These are phyloP conservation scores for Leuciscus waleckii DNA, from an alignment of 2,797 vertebrate species.

Conservation along the genomic window DNA sequence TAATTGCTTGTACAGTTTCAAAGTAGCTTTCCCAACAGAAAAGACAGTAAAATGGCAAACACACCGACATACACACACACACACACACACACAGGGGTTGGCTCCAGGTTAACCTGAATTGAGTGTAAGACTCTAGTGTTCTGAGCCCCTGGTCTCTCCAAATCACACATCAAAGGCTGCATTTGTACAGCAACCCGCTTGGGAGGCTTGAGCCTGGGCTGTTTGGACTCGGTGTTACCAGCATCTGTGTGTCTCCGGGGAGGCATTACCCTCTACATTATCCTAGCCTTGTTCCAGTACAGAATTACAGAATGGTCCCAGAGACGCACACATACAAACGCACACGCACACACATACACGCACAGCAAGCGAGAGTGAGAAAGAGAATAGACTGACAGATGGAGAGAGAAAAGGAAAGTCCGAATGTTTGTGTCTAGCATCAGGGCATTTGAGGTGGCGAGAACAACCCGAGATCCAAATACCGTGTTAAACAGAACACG, in stretches of 20 bases:
- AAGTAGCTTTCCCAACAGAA: slow-evolving; percentile 25
- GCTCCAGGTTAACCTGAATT: slow-evolving; percentile 62
- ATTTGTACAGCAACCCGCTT: slow-evolving; percentile 88
- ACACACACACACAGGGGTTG: slow-evolving; percentile 41
- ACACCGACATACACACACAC: neutral
- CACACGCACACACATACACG: neutral
- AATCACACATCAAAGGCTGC: slow-evolving; percentile 88
- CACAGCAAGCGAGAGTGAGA: slow-evolving; percentile 62
- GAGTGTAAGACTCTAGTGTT: slow-evolving; percentile 71
- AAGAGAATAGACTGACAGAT: slow-evolving; percentile 41
- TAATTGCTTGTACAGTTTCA: neutral
- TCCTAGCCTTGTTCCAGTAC: slow-evolving; percentile 90
- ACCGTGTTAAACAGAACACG: slow-evolving; percentile 39
- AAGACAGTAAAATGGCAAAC: slow-evolving; percentile 49
- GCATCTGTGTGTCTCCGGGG: slow-evolving; percentile 82
- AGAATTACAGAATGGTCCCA: slow-evolving; percentile 89
- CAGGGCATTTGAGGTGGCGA: slow-evolving; percentile 20
- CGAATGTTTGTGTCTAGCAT: slow-evolving; percentile 6
- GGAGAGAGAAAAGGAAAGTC: slow-evolving; percentile 9
- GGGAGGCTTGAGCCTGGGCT: slow-evolving; percentile 79
- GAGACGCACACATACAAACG: slow-evolving; percentile 67
- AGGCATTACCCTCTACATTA: slow-evolving; percentile 93
- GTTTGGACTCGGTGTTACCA: slow-evolving; percentile 71
- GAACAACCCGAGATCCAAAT: slow-evolving; percentile 51
- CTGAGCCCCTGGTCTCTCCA: slow-evolving; percentile 61